Conservation (phyloP, 2,888 invertebrate species). For the Thumatha senex region DNA sequence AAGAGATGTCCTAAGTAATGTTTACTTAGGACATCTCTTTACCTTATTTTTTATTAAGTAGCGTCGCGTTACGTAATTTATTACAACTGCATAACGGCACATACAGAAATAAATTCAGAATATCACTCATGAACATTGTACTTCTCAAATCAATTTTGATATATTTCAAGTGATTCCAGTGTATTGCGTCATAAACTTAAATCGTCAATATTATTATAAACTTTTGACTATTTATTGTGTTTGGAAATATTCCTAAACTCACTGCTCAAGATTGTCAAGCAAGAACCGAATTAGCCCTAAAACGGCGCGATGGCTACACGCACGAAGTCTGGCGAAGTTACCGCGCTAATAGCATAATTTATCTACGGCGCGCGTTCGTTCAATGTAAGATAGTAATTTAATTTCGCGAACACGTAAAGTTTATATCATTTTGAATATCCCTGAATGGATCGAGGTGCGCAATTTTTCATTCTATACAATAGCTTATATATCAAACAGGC, state of each 20-base stretch:
- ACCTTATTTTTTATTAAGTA: no score
- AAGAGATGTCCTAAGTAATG: no score
- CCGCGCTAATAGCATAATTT: constrained; percentile 33
- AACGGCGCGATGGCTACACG: not conserved
- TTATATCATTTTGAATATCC: constrained; percentile 9
- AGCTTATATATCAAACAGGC: constrained; percentile 10
- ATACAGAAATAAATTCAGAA: no score
- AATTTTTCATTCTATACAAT: constrained; percentile 14
- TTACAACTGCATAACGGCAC: no score
- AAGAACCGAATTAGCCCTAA: not conserved
- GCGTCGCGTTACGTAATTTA: no score
- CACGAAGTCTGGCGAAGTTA: constrained; percentile 31
- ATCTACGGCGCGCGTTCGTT: constrained; percentile 33
- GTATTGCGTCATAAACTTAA: no score
- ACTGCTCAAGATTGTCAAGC: not conserved
- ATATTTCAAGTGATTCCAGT: no score
- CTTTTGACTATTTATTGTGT: no score
- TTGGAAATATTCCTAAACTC: not conserved
- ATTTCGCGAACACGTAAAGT: constrained; percentile 37
- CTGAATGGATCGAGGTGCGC: constrained; percentile 1
- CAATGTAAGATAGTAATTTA: constrained; percentile 42
- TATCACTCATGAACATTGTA: no score
- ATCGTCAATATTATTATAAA: no score
- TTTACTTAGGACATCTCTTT: no score
- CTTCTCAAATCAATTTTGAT: no score